Percentiles rank a stretch among this genome's conserved stretches.
Conservation (phyloP, 2,113 vertebrate species). For the Mirza zaza region DNA sequence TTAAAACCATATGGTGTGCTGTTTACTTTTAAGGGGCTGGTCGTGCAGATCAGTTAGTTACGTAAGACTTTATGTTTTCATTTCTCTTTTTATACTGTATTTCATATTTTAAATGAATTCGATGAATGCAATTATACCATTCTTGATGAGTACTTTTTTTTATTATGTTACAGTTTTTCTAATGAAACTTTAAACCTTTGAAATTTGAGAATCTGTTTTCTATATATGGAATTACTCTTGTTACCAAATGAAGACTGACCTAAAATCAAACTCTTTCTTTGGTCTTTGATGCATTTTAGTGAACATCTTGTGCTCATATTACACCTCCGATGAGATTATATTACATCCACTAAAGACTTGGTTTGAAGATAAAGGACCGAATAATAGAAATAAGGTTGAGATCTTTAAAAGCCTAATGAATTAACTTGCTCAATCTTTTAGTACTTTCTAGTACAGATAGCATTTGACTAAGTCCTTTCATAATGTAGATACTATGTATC, state of each 20-base stretch:
- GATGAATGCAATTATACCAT: conserved; percentile 45
- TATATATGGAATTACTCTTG: not conserved
- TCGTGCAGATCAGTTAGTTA: not conserved
- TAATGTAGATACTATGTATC: not conserved
- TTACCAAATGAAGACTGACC: not conserved
- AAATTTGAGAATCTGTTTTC: conserved; percentile 31
- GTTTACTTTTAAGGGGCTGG: not conserved
- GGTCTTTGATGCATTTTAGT: not conserved
- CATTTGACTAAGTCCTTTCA: not conserved
- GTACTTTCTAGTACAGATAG: not conserved
- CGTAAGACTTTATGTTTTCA: not conserved
- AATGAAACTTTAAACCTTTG: conserved; percentile 59
- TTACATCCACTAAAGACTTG: not conserved
- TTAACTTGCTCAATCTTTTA: not conserved
- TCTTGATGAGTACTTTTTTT: conserved; percentile 64
- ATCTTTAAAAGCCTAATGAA: not conserved
- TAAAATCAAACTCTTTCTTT: not conserved
- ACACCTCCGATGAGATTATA: not conserved
- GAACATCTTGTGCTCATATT: not conserved
- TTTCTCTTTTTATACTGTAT: not conserved
- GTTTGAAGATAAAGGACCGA: not conserved
- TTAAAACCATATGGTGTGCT: rapidly evolving
- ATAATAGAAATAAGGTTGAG: not conserved
- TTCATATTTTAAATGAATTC: conserved; percentile 63
- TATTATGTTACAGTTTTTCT: conserved; percentile 62